phyloP scores from a whole-genome alignment of 2,113 vertebrate species.

The Lasiurus cinereus region DNA sequence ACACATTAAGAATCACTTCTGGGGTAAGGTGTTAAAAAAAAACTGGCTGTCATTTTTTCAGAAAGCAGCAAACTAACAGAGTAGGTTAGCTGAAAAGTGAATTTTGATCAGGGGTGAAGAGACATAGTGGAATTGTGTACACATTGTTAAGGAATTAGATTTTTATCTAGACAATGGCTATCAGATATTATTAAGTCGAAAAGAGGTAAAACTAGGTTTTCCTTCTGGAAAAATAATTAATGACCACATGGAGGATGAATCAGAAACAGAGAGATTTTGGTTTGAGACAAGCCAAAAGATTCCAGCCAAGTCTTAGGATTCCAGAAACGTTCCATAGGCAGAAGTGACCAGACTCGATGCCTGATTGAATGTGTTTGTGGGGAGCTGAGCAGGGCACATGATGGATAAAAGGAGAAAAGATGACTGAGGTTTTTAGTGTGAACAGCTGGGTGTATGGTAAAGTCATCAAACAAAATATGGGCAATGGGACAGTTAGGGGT shows the following conservation, averaged over 20 bases:
- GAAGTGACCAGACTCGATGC: background rate
- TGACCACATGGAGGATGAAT: background rate
- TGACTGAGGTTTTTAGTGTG: background rate
- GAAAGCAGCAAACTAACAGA: conserved; percentile 25
- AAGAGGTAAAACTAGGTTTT: conserved; percentile 32
- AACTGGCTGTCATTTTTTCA: background rate
- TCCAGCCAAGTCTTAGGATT: background rate
- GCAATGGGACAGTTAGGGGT: background rate
- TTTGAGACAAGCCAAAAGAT: background rate
- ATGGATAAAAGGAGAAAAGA: background rate
- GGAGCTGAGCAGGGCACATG: accelerated
- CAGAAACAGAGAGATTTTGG: conserved; percentile 15
- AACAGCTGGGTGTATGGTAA: background rate
- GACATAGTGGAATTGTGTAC: background rate
- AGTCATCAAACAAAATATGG: conserved; percentile 2
- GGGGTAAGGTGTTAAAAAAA: conserved; percentile 10
- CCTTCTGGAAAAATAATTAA: conserved; percentile 34
- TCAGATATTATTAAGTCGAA: background rate
- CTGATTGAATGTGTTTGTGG: background rate
- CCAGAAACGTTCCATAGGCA: background rate
- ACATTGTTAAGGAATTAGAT: background rate
- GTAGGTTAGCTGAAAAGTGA: background rate
- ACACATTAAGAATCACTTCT: background rate
- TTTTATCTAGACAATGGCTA: background rate
- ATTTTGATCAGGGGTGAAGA: conserved; percentile 12